Percentiles rank a stretch among this genome's conserved stretches.
Evolutionary conservation across 2,113 vertebrate genomes (phyloP).

Genomic region (Cnemophilus loriae): DNA sequence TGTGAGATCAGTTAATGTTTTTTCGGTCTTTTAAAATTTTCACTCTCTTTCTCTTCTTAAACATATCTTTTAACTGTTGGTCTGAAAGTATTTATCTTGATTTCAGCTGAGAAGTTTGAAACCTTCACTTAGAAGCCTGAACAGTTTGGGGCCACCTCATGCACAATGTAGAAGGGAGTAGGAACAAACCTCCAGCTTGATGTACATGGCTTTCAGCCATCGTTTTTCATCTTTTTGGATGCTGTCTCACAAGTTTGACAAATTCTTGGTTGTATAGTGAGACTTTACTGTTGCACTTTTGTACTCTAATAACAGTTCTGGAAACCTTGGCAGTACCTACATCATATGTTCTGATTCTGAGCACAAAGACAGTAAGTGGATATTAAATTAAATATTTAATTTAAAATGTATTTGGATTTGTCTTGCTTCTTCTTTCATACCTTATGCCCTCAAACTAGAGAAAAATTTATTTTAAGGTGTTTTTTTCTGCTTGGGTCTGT

Average conservation of each 20-base stretch:
- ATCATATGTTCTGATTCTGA: not conserved
- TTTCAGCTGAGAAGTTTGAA: not conserved
- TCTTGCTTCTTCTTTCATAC: not conserved
- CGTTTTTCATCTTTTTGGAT: not conserved
- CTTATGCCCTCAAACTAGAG: fast-evolving
- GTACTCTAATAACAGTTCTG: not conserved
- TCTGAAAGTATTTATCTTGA: not conserved
- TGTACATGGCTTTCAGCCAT: not conserved
- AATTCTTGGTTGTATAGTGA: not conserved
- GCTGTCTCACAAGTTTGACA: not conserved
- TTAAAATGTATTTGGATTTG: not conserved
- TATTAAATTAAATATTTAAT: not conserved
- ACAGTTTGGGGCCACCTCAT: not conserved
- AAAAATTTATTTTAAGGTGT: not conserved
- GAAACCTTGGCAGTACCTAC: not conserved
- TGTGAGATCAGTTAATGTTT: not conserved
- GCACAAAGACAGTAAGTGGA: not conserved
- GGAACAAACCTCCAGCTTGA: not conserved
- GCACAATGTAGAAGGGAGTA: not conserved
- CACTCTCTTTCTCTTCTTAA: not conserved
- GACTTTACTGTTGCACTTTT: not conserved
- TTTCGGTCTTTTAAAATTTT: not conserved
- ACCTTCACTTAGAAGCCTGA: not conserved
- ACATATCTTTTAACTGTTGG: not conserved
- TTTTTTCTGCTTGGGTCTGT: not conserved